Percentiles rank a stretch among this genome's conserved stretches.
Conservation (phyloP, 1,140 invertebrate genomes). For the Anoplophora glabripennis region DNA sequence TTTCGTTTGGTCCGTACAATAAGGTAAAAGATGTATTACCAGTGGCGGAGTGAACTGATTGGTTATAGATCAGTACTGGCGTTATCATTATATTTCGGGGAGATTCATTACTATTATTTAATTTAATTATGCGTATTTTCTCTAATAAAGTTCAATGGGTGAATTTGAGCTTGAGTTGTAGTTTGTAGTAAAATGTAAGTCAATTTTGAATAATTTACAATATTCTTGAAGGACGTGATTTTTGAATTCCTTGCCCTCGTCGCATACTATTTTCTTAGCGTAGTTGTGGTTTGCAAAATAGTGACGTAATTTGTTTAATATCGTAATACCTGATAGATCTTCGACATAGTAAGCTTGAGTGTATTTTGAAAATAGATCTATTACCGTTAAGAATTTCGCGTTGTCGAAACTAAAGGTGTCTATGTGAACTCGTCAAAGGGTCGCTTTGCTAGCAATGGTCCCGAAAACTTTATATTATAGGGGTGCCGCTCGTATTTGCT, state of each 20-base stretch:
- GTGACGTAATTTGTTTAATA: not conserved
- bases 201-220: too few species aligned
- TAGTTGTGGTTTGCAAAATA: not conserved
- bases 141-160: not conserved
- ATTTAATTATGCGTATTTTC: not conserved
- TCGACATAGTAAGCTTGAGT: too few species aligned
- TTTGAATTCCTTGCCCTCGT: not conserved
- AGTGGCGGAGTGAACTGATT: constrained; percentile 1
- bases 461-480: constrained; percentile 17
- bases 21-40: not conserved
- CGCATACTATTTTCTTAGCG: not conserved
- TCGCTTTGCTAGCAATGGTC: constrained; percentile 28
- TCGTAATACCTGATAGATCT: not conserved
- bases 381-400: constrained; percentile 33
- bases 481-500: constrained; percentile 26
- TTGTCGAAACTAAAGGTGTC: constrained; percentile 32
- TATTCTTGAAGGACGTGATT: too few species aligned
- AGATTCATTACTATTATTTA: not conserved
- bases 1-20: too few species aligned
- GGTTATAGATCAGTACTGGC: not conserved
- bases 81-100: not conserved
- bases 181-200: not conserved
- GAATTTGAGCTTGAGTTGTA: not conserved
- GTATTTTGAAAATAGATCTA: constrained; percentile 32
- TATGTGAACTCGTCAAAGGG: constrained; percentile 38